Evolutionary conservation across 2,888 invertebrate species (phyloP), one percentile per base, ranked within the genome.

Genomic region (Phania funesta): DNA sequence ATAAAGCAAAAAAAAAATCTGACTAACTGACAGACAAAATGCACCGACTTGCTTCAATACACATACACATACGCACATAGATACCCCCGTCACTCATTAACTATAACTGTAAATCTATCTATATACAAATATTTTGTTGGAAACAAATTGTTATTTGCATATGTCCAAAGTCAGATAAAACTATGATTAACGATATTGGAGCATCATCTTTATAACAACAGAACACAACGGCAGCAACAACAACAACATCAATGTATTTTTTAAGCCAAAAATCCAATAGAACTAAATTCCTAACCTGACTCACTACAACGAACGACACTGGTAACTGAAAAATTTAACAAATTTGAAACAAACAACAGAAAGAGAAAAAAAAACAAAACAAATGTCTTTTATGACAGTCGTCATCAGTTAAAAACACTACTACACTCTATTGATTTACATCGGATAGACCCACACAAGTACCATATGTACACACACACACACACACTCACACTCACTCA

Each of bases 101-200:
- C 9, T 54, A 8, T 65, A 35, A 44, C 35, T 29, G 38, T n/a
- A 16, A 20, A n/a, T n/a, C n/a, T n/a, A n/a, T n/a, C n/a, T n/a
- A n/a, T n/a, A n/a, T n/a, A n/a, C n/a, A n/a, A n/a, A 32, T 67
- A 5, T 48, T 50, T 48, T 71, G 46, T 26, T 35, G 58, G 48
- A 68, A 77, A 81, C 81, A 81, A 81, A 81, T 81, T 81, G 81
- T 73, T 81, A 77, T 83, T 83, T 83, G 83, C 83, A 83, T 83
- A 79, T 71, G 83, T 79, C 75, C 79, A 67, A 67, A 83, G 80
- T 84, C 81, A 74, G 79, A 84, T 84, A 84, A 83, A 83, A 83
- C 73, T 83, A 83, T 84, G 84, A 83, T 84, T 84, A 84, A 83
- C 83, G 79, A 81, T 81, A 80, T 84, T 73, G 78, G 78, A 70